Percentiles rank a stretch among this genome's conserved stretches.
phyloP scores from a whole-genome alignment of 2,797 vertebrate genomes.

The Protonibea diacanthus region DNA sequence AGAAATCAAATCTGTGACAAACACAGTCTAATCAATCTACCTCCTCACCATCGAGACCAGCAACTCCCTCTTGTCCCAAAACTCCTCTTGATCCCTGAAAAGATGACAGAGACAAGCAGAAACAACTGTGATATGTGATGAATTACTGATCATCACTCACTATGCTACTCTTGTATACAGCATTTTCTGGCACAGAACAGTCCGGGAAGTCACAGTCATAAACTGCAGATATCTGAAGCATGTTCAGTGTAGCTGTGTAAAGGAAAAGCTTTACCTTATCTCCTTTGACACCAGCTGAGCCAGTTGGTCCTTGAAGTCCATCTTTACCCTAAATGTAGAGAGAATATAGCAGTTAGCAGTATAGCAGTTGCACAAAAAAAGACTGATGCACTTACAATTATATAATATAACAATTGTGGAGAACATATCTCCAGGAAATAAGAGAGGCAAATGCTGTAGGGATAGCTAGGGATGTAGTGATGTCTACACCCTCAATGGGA shows the following conservation, averaged over 20 bases:
- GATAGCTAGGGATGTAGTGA: too few relatives aligned
- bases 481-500: too few relatives aligned
- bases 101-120: constrained; percentile 22
- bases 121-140: neutral
- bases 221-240: neutral
- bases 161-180: neutral
- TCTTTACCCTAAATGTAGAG: constrained; percentile 81
- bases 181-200: neutral
- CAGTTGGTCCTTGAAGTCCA: constrained; percentile 75
- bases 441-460: too few relatives aligned
- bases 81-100: constrained; percentile 80
- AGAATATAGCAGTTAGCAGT: constrained; percentile 24
- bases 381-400: neutral
- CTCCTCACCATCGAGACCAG: constrained; percentile 90
- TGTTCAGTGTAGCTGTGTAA: neutral
- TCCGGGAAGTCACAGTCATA: too few relatives aligned
- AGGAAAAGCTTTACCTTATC: constrained; percentile 74
- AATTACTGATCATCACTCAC: neutral
- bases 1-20: constrained; percentile 55
- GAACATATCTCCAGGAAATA: too few relatives aligned
- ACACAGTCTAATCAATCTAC: constrained; percentile 84
- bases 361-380: constrained; percentile 5
- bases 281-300: constrained; percentile 77
- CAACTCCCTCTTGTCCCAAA: constrained; percentile 76
- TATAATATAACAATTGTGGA: too few relatives aligned